Evolutionary conservation across 2,888 invertebrate genomes (phyloP), one percentile per base, ranked within the genome.

Genomic region (Trichogramma dendrolimi): DNA sequence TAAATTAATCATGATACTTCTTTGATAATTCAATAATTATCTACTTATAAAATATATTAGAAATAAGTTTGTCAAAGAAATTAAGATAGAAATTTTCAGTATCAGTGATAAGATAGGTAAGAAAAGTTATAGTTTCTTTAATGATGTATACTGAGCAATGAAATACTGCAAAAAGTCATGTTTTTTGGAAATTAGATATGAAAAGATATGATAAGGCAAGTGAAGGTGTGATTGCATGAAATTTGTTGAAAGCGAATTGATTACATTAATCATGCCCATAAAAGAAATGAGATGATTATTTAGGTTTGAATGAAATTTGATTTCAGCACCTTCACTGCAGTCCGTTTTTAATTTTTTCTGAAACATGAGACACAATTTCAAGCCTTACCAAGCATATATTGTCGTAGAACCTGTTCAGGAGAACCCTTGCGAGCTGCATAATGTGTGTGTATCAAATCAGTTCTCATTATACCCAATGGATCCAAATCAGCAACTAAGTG

Each of bases 401-500:
- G 85, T 67, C 86, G 83, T 72, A 85, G 84, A 75, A 87, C 85
- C 75, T 85, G 81, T 74, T 84, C 83, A 69, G 85, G 83, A 63
- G 81, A 79, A 69, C 84, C 84, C 72, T 81, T 82, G 72, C 82
- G 80, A 72, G 84, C 80, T 70, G 77, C 78, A 72, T 79, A 81
- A 75, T 80, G 79, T 72, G 79, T 78, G 74, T 81, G 81, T 75
- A 83, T 82, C 81, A 85, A 84, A 79, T 85, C 85, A 76, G 86
- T 85, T 82, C 87, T 87, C 81, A 85, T 89, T 83, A 96, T 94
- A 84, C 90, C 92, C 80, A 96, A 87, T 71, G 96, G 96, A 84
- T 96, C 96, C 85, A 96, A 84, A 79, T 91, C 90, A 71, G 95
- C 92, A 75, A 92, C 90, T 83, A 94, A 88, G 85, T 96, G 95